A percentile compares a stretch with the other conserved stretches of the same genome.
Conservation (phyloP, 2,888 invertebrate genomes). For the Lobophora halterata region DNA sequence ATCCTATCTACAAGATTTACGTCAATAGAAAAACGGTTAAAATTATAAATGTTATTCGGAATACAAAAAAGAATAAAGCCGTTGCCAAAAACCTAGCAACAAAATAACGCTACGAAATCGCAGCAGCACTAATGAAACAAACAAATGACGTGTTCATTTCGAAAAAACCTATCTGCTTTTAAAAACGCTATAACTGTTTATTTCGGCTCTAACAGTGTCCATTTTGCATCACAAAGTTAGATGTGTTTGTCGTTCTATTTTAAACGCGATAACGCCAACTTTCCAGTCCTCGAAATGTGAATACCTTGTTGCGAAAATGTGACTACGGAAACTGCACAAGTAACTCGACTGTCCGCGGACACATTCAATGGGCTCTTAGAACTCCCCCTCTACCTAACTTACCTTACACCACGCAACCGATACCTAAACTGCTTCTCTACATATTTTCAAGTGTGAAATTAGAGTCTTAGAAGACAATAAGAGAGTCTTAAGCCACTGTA, state of each 20-base stretch:
- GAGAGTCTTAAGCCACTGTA: too few species aligned
- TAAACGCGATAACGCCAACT: constrained; percentile 79
- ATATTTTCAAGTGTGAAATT: too few species aligned
- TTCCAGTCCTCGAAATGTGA: constrained; percentile 79
- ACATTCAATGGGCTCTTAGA: constrained; percentile 39
- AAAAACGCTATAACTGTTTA: constrained; percentile 41
- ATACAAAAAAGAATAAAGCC: background rate
- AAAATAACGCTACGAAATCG: background rate
- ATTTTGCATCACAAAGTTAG: constrained; percentile 78
- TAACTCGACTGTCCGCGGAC: constrained; percentile 66
- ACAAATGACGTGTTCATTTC: constrained; percentile 19
- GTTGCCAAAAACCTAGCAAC: too few species aligned
- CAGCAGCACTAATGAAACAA: constrained; percentile 1
- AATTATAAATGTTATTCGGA: too few species aligned
- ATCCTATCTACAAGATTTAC: too few species aligned
- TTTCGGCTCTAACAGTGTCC: constrained; percentile 55
- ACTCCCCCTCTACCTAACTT: constrained; percentile 5
- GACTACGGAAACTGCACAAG: constrained; percentile 80
- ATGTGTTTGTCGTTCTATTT: constrained; percentile 78
- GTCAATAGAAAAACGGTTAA: too few species aligned
- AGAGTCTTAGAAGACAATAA: too few species aligned
- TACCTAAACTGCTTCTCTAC: too few species aligned
- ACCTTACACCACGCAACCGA: background rate
- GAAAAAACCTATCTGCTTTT: constrained; percentile 33
- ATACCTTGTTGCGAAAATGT: constrained; percentile 81